A percentile compares a stretch with the other conserved stretches of the same genome.
Conservation (phyloP, 2,888 invertebrate species). For the Lycophotia porphyrea region DNA sequence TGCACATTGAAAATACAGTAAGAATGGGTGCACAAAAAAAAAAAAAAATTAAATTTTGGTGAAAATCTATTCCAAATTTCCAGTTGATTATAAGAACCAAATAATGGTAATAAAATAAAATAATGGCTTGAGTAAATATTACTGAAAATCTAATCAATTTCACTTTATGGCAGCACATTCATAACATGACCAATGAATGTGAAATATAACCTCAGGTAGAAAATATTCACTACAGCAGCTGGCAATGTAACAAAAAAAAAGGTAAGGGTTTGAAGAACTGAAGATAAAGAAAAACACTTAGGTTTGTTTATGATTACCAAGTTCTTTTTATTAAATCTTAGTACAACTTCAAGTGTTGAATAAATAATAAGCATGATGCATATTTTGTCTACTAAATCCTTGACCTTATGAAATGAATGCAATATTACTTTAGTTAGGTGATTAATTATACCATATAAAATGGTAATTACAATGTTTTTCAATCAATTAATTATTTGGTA, state of each 20-base stretch:
- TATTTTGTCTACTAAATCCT: slow-evolving; percentile 22
- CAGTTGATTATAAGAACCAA: not conserved
- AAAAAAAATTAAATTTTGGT: not conserved
- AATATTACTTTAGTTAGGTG: not conserved
- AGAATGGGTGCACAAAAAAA: not conserved
- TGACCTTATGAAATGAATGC: slow-evolving; percentile 4
- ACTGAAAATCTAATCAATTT: slow-evolving; percentile 21
- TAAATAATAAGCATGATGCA: slow-evolving; percentile 17
- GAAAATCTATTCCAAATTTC: not conserved
- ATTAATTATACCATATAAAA: slow-evolving; percentile 8
- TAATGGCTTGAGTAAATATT: not conserved
- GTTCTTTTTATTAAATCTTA: slow-evolving; percentile 3
- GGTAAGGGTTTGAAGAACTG: not conserved
- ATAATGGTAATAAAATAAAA: slow-evolving; percentile 6
- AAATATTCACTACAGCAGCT: slow-evolving; percentile 5
- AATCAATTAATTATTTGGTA: not conserved
- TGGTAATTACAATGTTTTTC: slow-evolving; percentile 3
- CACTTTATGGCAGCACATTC: slow-evolving; percentile 9
- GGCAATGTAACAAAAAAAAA: slow-evolving; percentile 37
- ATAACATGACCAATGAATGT: slow-evolving; percentile 19
- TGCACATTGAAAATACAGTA: not conserved
- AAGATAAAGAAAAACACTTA: slow-evolving; percentile 14
- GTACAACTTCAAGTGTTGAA: slow-evolving; percentile 8
- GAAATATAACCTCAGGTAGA: slow-evolving; percentile 20
- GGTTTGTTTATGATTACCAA: slow-evolving; percentile 20